phyloP scores from a whole-genome alignment of 2,888 invertebrate genomes.

The Fragum fragum region DNA sequence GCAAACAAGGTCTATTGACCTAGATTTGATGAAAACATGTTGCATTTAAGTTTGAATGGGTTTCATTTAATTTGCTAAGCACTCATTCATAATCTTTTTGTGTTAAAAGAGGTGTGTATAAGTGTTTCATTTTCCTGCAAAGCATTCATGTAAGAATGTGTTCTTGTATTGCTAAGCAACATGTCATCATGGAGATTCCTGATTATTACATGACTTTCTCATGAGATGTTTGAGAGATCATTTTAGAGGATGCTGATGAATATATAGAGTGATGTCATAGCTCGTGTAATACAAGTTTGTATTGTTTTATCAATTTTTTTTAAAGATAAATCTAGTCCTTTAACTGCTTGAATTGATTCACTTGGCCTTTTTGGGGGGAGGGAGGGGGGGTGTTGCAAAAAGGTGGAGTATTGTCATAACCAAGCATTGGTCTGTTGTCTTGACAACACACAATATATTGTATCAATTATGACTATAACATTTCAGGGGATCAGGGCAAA shows the following conservation, averaged over 20 bases:
- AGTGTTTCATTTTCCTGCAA: slow-evolving; percentile 25
- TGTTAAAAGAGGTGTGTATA: slow-evolving; percentile 7
- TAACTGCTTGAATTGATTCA: not conserved
- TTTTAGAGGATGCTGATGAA: not conserved
- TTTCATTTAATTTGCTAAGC: slow-evolving; percentile 21
- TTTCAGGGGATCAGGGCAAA: too few relatives aligned
- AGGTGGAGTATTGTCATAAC: too few relatives aligned
- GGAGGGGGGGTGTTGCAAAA: too few relatives aligned
- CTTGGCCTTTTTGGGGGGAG: too few relatives aligned
- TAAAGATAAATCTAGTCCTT: slow-evolving; percentile 20
- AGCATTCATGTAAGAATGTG: slow-evolving; percentile 33
- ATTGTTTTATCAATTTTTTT: not conserved
- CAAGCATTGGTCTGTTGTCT: too few relatives aligned
- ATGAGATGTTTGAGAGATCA: not conserved
- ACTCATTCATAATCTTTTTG: slow-evolving; percentile 20
- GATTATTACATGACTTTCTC: not conserved
- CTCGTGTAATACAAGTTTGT: slow-evolving; percentile 11
- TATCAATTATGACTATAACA: too few relatives aligned
- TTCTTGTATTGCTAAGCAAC: not conserved
- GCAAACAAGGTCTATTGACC: not conserved
- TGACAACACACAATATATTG: too few relatives aligned
- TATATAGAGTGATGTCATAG: not conserved
- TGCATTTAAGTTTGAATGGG: slow-evolving; percentile 29
- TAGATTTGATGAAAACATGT: slow-evolving; percentile 16
- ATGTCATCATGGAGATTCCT: slow-evolving; percentile 20